Percentiles rank a stretch among this genome's conserved stretches.
phyloP scores from a whole-genome alignment of 2,797 vertebrate genomes.

The Amniataba percoides region DNA sequence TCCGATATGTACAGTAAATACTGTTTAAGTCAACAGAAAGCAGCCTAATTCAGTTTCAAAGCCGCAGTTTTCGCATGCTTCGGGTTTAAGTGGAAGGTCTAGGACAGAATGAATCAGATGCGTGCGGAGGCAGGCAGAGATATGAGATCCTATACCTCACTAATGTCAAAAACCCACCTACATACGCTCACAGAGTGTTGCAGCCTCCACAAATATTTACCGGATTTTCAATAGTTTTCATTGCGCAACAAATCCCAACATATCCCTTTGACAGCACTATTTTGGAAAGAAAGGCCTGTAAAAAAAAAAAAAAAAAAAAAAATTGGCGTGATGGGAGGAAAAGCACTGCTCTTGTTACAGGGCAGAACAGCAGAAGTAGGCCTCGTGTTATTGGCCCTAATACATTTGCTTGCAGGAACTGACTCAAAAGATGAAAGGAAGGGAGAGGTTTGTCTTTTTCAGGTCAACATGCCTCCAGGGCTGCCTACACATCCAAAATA shows the following conservation, averaged over 20 bases:
- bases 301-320: too few species aligned
- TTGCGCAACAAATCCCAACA: constrained; percentile 47
- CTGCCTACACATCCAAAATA: constrained; percentile 79
- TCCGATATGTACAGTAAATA: constrained; percentile 47
- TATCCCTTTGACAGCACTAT: constrained; percentile 53
- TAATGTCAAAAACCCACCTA: constrained; percentile 73
- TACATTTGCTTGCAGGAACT: constrained; percentile 71
- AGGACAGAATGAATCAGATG: constrained; percentile 73
- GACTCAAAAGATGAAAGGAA: constrained; percentile 80
- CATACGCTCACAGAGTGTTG: constrained; percentile 30
- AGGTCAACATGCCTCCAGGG: constrained; percentile 84
- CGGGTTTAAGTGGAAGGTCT: constrained; percentile 58
- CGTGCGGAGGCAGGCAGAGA: constrained; percentile 65
- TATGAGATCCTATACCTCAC: constrained; percentile 63
- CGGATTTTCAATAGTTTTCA: constrained; percentile 45
- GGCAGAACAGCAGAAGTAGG: constrained; percentile 65
- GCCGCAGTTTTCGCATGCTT: constrained; percentile 38
- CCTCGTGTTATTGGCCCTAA: constrained; percentile 65
- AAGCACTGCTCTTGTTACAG: constrained; percentile 58
- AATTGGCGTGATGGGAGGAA: constrained; percentile 35
- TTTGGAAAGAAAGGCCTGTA: constrained; percentile 36
- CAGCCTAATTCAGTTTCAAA: constrained; percentile 47
- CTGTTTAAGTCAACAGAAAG: constrained; percentile 27
- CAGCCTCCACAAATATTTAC: constrained; percentile 70
- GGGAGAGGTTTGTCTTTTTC: constrained; percentile 77